phyloP scores from a whole-genome alignment of 2,888 invertebrate species.

The Cactoblastis cactorum region DNA sequence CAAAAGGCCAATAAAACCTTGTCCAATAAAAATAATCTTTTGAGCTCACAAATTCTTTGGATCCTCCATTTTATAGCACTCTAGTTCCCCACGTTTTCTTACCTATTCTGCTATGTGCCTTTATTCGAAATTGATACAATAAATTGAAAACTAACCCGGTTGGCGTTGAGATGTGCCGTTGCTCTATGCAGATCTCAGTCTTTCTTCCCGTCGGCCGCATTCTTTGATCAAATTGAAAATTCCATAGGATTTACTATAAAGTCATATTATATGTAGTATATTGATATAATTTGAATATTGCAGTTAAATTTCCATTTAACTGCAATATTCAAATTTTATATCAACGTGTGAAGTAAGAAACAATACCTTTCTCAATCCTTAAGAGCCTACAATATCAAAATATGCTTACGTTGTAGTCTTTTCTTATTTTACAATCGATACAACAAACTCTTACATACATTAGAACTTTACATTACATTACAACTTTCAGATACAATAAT shows the following conservation, averaged over 20 bases:
- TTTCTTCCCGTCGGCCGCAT: slow-evolving; percentile 48
- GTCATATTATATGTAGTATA: slow-evolving; percentile 16
- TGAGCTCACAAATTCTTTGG: slow-evolving; percentile 17
- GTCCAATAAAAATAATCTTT: slow-evolving; percentile 5
- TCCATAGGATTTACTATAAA: slow-evolving; percentile 44
- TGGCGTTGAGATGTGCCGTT: slow-evolving; percentile 30
- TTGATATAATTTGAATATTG: slow-evolving; percentile 21
- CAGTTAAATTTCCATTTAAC: too few species aligned
- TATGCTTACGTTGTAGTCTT: too few species aligned
- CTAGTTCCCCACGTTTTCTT: slow-evolving; percentile 18
- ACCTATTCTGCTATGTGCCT: slow-evolving; percentile 26
- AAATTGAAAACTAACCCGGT: slow-evolving; percentile 53
- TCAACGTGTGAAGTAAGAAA: too few species aligned
- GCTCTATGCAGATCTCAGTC: slow-evolving; percentile 55
- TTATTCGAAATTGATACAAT: slow-evolving; percentile 55
- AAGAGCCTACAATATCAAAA: too few species aligned
- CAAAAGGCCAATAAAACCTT: not conserved
- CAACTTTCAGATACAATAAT: too few species aligned
- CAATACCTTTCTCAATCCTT: too few species aligned
- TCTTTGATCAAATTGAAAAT: slow-evolving; percentile 65
- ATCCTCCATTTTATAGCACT: slow-evolving; percentile 20
- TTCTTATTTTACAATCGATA: too few species aligned
- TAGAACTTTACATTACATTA: too few species aligned
- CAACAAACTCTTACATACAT: too few species aligned
- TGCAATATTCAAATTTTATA: too few species aligned